Evolutionary conservation across 2,113 vertebrate genomes (phyloP), one percentile per base, ranked within the genome.

Genomic region (Martes martes): DNA sequence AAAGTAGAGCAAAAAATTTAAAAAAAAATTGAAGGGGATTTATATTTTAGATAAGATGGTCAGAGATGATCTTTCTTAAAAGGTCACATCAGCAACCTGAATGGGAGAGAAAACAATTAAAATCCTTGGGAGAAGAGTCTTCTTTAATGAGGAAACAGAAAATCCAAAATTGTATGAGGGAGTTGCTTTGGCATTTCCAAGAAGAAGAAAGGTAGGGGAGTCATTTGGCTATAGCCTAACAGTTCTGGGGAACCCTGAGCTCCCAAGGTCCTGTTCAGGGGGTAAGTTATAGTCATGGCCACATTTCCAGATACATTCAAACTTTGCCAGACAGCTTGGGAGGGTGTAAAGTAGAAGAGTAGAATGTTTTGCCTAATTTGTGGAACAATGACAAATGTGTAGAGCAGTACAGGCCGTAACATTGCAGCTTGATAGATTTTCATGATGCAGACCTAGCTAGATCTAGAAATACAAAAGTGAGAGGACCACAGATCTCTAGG

Each of bases 351-450:
- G 36, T 55, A 57, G 61, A 86, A 84, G 81, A 78, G 13, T 67
- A 55, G 76, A 89, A 65, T 39, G 21, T 13, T 73, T 45, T 78
- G 23, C 23, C 55, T 91, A 36, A 78, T 18, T 24, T 59, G n/a
- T 47, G 18, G 39, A 88, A 59, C 1, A 36, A 23, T 4, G 16
- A 31, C 14, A 84, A 67, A 31, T 11, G 21, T 26, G 13, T 9
- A 36, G 55, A 57, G 28, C 18, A 11, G 2, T 23, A 24, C 4
- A 7, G 26, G 1, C 50, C 0, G 0, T 33, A 39, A 76, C 21
- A 45, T 0, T 7, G 42, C 2, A 47, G 10, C 14, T 36, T 9
- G 2, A 2, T 9, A 26, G 23, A 18, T 45, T 26, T 57, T 57
- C 45, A 36, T 36, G 31, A 52, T 18, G 2, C 4, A 0, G 26